Percentiles rank a stretch among this genome's conserved stretches.
Evolutionary conservation across 2,113 vertebrate genomes (phyloP).

Genomic region (Setophaga coronata): DNA sequence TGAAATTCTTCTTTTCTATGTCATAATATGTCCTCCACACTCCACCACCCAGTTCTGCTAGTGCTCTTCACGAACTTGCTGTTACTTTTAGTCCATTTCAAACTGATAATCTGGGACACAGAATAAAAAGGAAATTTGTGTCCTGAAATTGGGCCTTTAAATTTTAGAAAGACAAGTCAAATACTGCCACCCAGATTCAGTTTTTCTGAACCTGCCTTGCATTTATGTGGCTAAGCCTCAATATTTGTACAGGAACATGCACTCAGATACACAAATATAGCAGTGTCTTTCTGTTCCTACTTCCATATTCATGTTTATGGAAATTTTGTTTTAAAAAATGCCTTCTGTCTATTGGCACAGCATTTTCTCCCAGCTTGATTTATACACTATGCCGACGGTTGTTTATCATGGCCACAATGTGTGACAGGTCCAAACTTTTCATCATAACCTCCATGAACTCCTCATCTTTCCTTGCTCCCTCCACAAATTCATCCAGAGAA

Average conservation of each 20-base stretch:
- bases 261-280: neutral
- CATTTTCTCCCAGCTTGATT: neutral
- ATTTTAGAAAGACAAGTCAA: neutral
- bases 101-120: neutral
- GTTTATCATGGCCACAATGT: constrained; percentile 90
- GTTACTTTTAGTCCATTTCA: neutral
- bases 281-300: neutral
- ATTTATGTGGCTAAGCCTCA: neutral
- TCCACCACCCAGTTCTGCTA: neutral
- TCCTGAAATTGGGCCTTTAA: neutral
- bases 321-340: neutral
- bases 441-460: constrained; percentile 93
- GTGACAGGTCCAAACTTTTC: constrained; percentile 86
- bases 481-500: constrained; percentile 89
- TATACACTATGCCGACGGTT: constrained; percentile 83
- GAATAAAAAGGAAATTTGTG: neutral
- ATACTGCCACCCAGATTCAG: neutral
- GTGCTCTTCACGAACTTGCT: neutral
- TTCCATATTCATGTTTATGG: neutral
- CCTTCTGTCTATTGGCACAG: neutral
- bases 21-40: neutral
- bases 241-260: neutral
- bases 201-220: neutral
- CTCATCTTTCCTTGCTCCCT: constrained; percentile 82
- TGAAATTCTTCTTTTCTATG: neutral